These are phyloP conservation scores for Dryococelus australis DNA, from an alignment of 2,888 invertebrate genomes.

Conservation along the genomic window DNA sequence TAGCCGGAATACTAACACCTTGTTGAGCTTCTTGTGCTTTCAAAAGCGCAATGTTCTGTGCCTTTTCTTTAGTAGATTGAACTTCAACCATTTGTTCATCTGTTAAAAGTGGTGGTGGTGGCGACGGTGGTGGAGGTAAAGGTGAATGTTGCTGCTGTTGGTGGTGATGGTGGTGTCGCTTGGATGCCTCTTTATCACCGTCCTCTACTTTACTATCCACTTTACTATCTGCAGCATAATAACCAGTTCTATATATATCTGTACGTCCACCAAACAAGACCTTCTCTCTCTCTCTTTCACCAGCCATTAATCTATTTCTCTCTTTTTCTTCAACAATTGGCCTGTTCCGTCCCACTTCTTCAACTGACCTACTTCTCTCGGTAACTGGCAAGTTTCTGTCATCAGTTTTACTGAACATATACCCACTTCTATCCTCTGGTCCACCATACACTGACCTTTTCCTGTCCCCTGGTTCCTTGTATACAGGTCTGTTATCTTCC, in stretches of 20 bases:
- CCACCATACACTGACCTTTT: not conserved
- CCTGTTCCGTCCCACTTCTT: not conserved
- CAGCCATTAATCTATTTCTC: not conserved
- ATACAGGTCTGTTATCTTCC: not conserved
- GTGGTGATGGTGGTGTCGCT: not conserved
- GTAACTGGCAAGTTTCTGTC: not conserved
- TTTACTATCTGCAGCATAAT: not conserved
- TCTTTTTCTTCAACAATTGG: not conserved
- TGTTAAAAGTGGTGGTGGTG: too few relatives aligned
- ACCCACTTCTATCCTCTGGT: not conserved
- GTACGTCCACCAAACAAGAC: not conserved
- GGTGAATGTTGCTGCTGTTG: too few relatives aligned
- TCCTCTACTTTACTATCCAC: not conserved
- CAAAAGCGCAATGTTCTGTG: not conserved
- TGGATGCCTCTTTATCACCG: not conserved
- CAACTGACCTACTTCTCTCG: not conserved
- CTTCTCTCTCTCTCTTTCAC: not conserved
- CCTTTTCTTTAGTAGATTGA: too few relatives aligned
- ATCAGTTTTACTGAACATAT: not conserved
- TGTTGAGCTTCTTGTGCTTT: not conserved
- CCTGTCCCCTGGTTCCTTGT: not conserved
- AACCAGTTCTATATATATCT: not conserved
- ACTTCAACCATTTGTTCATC: too few relatives aligned
- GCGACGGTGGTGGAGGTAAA: too few relatives aligned
- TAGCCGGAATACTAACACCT: not conserved